Conservation (phyloP, 2,797 vertebrate genomes). For the Numenius phaeopus region DNA sequence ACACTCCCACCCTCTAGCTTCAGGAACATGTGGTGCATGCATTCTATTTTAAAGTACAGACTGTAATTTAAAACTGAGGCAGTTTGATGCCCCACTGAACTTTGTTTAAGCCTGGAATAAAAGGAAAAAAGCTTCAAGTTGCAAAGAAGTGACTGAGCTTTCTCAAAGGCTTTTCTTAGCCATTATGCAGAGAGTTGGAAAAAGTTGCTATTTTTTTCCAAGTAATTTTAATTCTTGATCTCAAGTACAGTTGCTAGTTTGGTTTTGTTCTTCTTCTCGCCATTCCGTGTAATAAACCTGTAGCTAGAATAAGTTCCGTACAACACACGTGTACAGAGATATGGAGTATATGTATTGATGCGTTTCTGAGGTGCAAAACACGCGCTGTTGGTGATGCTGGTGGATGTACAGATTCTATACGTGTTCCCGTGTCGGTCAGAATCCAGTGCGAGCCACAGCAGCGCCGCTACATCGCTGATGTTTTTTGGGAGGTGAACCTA, state of each 20-base stretch:
- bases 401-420: rapidly evolving
- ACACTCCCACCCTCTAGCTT: constrained; percentile 85
- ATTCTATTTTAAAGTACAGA: constrained; percentile 87
- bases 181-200: constrained; percentile 29
- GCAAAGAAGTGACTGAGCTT: constrained; percentile 80
- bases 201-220: constrained; percentile 26
- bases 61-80: constrained; percentile 86
- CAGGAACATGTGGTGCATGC: constrained; percentile 81
- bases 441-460: not conserved
- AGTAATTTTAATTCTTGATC: not conserved
- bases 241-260: not conserved
- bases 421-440: not conserved
- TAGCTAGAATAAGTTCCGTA: not conserved
- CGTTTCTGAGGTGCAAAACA: not conserved
- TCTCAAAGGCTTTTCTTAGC: constrained; percentile 73
- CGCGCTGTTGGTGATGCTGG: not conserved
- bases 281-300: not conserved
- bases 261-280: not conserved
- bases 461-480: rapidly evolving
- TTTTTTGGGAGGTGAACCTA: not conserved
- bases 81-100: constrained; percentile 87
- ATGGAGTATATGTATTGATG: not conserved
- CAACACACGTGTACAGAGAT: too few species aligned
- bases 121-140: constrained; percentile 77
- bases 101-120: constrained; percentile 86